phyloP scores from a whole-genome alignment of 2,888 invertebrate species.

The Macaria liturata region DNA sequence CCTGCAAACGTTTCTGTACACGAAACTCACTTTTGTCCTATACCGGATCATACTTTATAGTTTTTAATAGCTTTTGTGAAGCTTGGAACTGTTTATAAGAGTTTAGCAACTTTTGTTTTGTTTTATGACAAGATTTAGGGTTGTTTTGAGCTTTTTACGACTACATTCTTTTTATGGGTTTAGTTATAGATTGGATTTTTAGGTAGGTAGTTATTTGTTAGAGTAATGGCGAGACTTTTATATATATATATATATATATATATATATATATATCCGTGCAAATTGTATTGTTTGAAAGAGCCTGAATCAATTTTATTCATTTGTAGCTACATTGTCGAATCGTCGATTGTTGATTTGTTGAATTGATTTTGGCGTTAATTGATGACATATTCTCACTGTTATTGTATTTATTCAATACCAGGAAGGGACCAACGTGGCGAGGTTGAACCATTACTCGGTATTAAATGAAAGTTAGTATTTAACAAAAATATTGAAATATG shows the following conservation, averaged over 20 bases:
- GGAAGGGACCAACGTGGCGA: not conserved
- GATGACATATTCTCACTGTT: not conserved
- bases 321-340: too few species aligned
- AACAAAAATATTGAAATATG: too few species aligned
- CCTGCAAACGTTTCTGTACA: constrained; percentile 31
- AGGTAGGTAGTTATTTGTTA: too few species aligned
- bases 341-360: too few species aligned
- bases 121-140: constrained; percentile 2
- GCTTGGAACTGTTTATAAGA: constrained; percentile 10
- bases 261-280: too few species aligned
- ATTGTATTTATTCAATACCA: not conserved
- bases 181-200: not conserved
- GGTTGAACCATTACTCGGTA: too few species aligned
- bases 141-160: not conserved
- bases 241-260: too few species aligned
- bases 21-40: constrained; percentile 30
- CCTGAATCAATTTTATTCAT: too few species aligned
- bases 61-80: constrained; percentile 5
- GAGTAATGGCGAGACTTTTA: too few species aligned
- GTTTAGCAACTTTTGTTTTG: constrained; percentile 10
- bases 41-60: constrained; percentile 12
- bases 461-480: too few species aligned
- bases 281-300: too few species aligned
- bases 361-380: too few species aligned
- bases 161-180: constrained; percentile 1